Conservation (phyloP, 2,797 vertebrate species). For the Taenioides sp. region DNA sequence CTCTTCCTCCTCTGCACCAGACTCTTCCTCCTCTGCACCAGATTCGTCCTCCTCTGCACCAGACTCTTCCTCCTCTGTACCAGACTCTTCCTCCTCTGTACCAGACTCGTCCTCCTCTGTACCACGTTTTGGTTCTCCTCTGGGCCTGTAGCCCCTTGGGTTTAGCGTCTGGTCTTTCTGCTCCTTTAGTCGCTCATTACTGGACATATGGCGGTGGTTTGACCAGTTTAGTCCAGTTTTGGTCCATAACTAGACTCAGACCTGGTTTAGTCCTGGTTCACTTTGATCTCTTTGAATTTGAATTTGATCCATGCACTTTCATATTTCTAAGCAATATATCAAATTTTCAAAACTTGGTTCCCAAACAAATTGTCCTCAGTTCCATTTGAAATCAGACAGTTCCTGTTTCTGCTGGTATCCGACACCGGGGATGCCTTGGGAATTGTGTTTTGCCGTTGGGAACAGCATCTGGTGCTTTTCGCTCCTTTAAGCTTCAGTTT, state of each 20-base stretch:
- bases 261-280: not conserved
- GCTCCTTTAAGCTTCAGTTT: conserved; percentile 4
- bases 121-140: not conserved
- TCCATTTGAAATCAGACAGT: too few species aligned
- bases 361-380: too few species aligned
- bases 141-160: not conserved
- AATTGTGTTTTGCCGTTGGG: not conserved
- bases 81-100: too few species aligned
- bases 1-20: too few species aligned
- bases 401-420: not conserved
- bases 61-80: too few species aligned
- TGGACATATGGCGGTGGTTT: not conserved
- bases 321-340: not conserved
- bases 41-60: too few species aligned
- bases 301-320: not conserved
- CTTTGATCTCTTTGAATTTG: too few species aligned
- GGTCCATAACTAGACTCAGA: too few species aligned
- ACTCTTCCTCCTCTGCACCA: too few species aligned
- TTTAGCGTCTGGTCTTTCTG: not conserved
- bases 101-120: too few species aligned
- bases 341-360: too few species aligned
- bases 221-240: not conserved
- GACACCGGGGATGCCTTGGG: not conserved
- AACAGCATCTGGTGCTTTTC: not conserved
- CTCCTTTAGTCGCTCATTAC: not conserved